Evolutionary conservation across 2,113 vertebrate genomes (phyloP).

Genomic region (Chaenocephalus aceratus): DNA sequence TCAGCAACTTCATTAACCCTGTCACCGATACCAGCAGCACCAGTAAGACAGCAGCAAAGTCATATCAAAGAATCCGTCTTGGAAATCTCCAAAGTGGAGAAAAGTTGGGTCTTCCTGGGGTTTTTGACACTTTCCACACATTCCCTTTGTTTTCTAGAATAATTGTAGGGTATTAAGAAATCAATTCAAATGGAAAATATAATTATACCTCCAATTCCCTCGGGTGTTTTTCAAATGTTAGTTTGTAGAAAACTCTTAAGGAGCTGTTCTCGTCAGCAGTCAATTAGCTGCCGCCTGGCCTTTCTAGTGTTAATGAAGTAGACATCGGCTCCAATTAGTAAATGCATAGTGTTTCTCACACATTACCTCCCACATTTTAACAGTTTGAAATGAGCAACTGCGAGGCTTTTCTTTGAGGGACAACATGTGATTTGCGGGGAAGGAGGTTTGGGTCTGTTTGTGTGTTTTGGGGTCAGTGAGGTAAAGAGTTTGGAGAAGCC

Average conservation of each 20-base stretch:
- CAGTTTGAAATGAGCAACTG: constrained; percentile 30
- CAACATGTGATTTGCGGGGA: constrained; percentile 10
- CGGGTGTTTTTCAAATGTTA: constrained; percentile 22
- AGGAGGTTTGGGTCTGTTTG: background rate
- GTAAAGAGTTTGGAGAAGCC: constrained; percentile 27
- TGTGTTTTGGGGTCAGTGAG: constrained; percentile 24
- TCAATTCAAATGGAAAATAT: constrained; percentile 27
- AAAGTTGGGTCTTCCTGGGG: background rate
- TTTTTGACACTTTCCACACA: background rate
- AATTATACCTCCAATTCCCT: background rate
- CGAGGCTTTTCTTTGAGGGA: constrained; percentile 1
- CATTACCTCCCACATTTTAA: constrained; percentile 35
- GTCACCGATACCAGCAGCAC: background rate
- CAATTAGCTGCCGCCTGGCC: constrained; percentile 31
- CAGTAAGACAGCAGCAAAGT: no score
- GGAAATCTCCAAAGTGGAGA: background rate
- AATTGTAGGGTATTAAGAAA: background rate
- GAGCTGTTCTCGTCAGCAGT: constrained; percentile 30
- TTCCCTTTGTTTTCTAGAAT: background rate
- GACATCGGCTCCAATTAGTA: constrained; percentile 40
- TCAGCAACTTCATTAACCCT: constrained; percentile 26
- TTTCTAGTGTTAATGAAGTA: constrained; percentile 46
- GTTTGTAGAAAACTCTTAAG: constrained; percentile 8
- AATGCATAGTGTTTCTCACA: constrained; percentile 20
- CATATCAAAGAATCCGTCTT: background rate